A percentile compares a stretch with the other conserved stretches of the same genome.
phyloP scores from a whole-genome alignment of 2,113 vertebrate genomes.

The Ploceus nigricollis region DNA sequence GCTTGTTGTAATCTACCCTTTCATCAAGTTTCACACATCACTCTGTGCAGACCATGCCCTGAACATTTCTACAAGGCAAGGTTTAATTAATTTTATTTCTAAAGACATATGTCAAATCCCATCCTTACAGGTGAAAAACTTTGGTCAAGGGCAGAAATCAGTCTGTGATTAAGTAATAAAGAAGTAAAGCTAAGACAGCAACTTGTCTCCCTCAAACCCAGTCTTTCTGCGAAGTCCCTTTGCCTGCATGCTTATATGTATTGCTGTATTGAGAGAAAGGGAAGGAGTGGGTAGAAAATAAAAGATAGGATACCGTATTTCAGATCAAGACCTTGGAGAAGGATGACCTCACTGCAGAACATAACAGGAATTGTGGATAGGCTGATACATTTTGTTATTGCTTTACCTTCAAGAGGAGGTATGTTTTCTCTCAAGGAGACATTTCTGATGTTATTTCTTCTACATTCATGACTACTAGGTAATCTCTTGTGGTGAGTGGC shows the following conservation, averaged over 20 bases:
- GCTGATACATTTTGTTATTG: not conserved
- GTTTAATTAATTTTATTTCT: not conserved
- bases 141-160: not conserved
- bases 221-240: not conserved
- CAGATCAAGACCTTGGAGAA: not conserved
- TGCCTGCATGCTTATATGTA: rapidly evolving
- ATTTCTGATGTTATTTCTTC: not conserved
- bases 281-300: not conserved
- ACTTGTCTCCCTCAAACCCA: not conserved
- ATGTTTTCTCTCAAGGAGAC: not conserved
- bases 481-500: not conserved
- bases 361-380: not conserved
- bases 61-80: not conserved
- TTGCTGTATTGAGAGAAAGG: not conserved
- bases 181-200: not conserved
- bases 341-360: not conserved
- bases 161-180: not conserved
- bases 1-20: not conserved
- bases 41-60: not conserved
- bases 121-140: not conserved
- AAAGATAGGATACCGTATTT: not conserved
- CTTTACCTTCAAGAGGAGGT: not conserved
- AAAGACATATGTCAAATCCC: not conserved
- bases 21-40: not conserved
- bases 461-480: not conserved